These are phyloP conservation scores for Helicorthomorpha holstii DNA, from an alignment of 1,140 invertebrate genomes.

Conservation along the genomic window DNA sequence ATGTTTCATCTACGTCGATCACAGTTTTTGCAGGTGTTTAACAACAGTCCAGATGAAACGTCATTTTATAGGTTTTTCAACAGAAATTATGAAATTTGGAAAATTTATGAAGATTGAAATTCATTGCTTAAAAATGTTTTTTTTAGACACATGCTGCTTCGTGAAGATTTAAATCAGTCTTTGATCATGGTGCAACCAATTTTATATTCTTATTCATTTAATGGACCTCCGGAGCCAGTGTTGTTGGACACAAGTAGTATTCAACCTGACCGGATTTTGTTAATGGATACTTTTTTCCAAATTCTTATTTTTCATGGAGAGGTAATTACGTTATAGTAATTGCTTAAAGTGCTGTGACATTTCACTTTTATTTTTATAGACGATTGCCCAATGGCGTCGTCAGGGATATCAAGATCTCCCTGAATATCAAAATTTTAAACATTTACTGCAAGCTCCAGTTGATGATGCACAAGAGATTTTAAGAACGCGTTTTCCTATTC, in stretches of 20 bases:
- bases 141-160: constrained; percentile 83
- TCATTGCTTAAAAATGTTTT: neutral
- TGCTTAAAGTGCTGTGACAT: neutral
- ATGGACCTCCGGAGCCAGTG: constrained; percentile 92
- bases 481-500: constrained; percentile 89
- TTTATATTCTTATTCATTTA: constrained; percentile 95
- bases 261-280: constrained; percentile 85
- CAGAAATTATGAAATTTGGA: constrained; percentile 3
- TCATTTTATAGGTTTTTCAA: constrained; percentile 76
- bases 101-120: no score
- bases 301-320: constrained; percentile 99
- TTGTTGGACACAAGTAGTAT: constrained; percentile 94
- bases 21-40: constrained; percentile 99
- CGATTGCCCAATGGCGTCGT: constrained; percentile 90
- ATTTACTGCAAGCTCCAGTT: constrained; percentile 85
- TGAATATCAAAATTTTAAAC: constrained; percentile 94
- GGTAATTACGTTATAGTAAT: constrained; percentile 33
- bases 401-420: constrained; percentile 88
- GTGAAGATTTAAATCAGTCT: constrained; percentile 92
- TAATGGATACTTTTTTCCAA: constrained; percentile 99
- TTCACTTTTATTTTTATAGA: constrained; percentile 34
- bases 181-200: constrained; percentile 99
- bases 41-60: constrained; percentile 99
- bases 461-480: constrained; percentile 96
- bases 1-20: constrained; percentile 98